Base-by-base conservation (phyloP, 2,888 invertebrate species). In the Rugalucina vietnamica region DNA sequence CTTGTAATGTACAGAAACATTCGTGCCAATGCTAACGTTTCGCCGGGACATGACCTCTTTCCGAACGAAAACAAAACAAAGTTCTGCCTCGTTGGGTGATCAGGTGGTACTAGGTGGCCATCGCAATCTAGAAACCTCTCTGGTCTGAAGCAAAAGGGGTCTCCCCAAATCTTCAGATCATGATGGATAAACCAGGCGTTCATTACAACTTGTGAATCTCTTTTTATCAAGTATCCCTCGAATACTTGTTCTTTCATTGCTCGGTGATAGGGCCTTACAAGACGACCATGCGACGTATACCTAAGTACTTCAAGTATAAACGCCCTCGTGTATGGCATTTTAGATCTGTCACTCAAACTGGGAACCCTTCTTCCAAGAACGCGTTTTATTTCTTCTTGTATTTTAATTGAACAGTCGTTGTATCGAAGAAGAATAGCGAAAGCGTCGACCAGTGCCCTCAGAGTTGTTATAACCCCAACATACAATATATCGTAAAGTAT, bases 311-410 rank as follows among this genome's bases (percentile, higher is more conserved):
- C 91, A 27, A 80, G 54, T n/a, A 91, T 75, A 32, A 86, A 84
- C 2, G 91, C 91, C 43, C 90, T 81, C 5, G 85, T 86, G 86
- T 84, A 89, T 21, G 89, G 86, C 78, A 91, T 50, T 1, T 76
- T 50, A 8, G 18, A 4, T 14, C 74, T 60, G 71, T 91, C 91
- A 5, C 57, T 75, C 43, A 82, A 32, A 18, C 69, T 60, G 10
- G 90, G 87, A 0, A 21, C 34, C 12, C 88, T 77, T 18, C n/a
- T 8, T 10, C 91, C 91, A 0, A 91, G 57, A 1, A 87, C 82
- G 0, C 77, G 27, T 37, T 88, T 89, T 14, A 93, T 80, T 80
- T 93, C 93, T 27, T 69, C 50, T 34, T 90, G 89, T 5, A 92
- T 82, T 24, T 75, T 77, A 54, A 21, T 14, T 18, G 12, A 18